Base-by-base conservation (phyloP, 2,797 vertebrate genomes). In the Sylvia borin region DNA sequence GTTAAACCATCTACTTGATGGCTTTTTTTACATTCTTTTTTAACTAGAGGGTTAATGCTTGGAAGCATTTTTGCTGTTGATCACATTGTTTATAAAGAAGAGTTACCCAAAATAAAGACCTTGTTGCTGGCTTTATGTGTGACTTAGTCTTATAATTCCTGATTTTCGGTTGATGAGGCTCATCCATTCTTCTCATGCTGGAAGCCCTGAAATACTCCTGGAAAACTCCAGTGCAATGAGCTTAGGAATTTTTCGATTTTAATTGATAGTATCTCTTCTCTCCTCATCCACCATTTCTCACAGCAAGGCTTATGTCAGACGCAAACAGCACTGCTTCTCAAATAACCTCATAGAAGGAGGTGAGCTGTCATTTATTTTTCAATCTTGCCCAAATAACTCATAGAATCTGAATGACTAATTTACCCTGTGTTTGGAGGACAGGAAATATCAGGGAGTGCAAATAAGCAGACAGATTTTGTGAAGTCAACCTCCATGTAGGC, bases 251-350 rank as follows among this genome's bases (percentile, higher is more conserved):
- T 91, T 90, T 90, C 50, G 25, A 29, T 80, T 91, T 87, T 45
- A 19, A 67, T 67, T 2, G 31, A 36, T 40, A 81, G 53, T 55
- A 67, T 93, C 48, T 91, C 27, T 34, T 91, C n/a, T 82, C 51
- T 91, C 60, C 60, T 93, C 50, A 78, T 88, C 62, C 47, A 16
- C 72, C n/a, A 51, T 82, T 92, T 92, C 67, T 54, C 70, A 88
- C 0, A 0, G 62, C 13, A 68, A 75, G 27, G 47, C 42, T 93
- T 78, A 36, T 58, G 54, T 54, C 79, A 92, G 61, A 90, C 65
- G 72, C 50, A 75, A 89, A 74, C 61, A 85, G 11, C 24, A 53
- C 34, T 29, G 27, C 61, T 96, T 94, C 90, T 95, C 85, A 78
- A 40, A 81, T 90, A 94, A 3, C 26, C 61, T 92, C 75, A 51